Evolutionary conservation across 2,797 vertebrate species (phyloP).

Genomic region (Centroberyx gerrardi): DNA sequence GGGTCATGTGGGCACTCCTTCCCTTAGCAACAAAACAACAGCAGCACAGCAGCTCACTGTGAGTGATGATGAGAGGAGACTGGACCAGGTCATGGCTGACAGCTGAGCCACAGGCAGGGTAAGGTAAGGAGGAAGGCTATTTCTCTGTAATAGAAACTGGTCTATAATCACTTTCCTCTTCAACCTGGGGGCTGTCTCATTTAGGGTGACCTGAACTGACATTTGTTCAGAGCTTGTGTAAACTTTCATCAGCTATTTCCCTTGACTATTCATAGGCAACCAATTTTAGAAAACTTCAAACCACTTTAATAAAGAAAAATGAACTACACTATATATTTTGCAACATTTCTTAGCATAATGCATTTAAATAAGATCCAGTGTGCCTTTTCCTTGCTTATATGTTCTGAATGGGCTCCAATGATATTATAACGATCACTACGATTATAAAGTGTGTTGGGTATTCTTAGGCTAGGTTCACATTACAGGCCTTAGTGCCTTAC

Average conservation of each 20-base stretch:
- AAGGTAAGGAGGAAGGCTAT: conserved; percentile 35
- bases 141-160: neutral
- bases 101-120: conserved; percentile 56
- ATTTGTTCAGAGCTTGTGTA: neutral
- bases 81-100: conserved; percentile 67
- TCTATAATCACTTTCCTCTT: conserved; percentile 25
- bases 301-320: neutral
- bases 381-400: neutral
- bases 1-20: conserved; percentile 59
- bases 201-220: neutral
- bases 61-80: conserved; percentile 58
- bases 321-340: no score
- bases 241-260: neutral
- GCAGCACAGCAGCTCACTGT: conserved; percentile 53
- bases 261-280: neutral
- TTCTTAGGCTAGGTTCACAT: no score
- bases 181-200: neutral
- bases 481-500: no score
- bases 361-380: neutral
- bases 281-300: neutral
- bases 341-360: no score
- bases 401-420: neutral
- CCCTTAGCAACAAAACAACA: conserved; percentile 71
- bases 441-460: no score
- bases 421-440: no score